Base-by-base conservation (phyloP, 2,888 invertebrate genomes). In the Drosophila yooni region DNA sequence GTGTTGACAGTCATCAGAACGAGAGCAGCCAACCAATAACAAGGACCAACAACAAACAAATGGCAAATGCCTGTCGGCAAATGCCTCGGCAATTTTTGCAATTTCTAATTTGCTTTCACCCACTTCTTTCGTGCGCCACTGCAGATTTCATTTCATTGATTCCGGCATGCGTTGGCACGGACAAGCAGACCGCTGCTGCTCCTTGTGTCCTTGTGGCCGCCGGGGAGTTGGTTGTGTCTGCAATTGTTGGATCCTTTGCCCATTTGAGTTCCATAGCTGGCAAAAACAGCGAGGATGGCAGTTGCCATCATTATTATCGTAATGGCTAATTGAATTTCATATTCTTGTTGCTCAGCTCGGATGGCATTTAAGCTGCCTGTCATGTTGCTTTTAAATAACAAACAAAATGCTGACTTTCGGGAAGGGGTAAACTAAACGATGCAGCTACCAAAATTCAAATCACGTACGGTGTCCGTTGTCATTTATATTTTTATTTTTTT, bases 391-490 rank as follows among this genome's bases (percentile, higher is more conserved):
- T 71, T 58, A 62, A 87, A 84, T 51, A 65, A 38, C 56, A 71
- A 62, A 48, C 54, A 62, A 63, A 76, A 57, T 73, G 56, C 50
- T 48, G 63, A 60, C 53, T 59, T 21, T 43, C 2, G 21, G 34
- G 29, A 10, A 18, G 4, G 51, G 40, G 5, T 62, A 51, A 52
- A 52, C 76, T 50, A 54, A 46, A 69, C 31, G 43, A 10, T 25
- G 40, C 59, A 52, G 38, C 38, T 25, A 18, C n/a, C 25, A 8
- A 58, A 81, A 83, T 88, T 90, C 89, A 88, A 86, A 86, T 86
- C 85, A 86, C 85, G 85, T 86, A 70, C 82, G 46, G 65, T 70
- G 71, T 70, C 80, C 79, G 70, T 83, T 81, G 70, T 76, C 74
- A 87, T 79, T 87, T 82, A 25, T 46, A 15, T 15, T 25, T 84